These are phyloP conservation scores for Gambelia wislizenii DNA, from an alignment of 2,797 vertebrate species.

Conservation along the genomic window DNA sequence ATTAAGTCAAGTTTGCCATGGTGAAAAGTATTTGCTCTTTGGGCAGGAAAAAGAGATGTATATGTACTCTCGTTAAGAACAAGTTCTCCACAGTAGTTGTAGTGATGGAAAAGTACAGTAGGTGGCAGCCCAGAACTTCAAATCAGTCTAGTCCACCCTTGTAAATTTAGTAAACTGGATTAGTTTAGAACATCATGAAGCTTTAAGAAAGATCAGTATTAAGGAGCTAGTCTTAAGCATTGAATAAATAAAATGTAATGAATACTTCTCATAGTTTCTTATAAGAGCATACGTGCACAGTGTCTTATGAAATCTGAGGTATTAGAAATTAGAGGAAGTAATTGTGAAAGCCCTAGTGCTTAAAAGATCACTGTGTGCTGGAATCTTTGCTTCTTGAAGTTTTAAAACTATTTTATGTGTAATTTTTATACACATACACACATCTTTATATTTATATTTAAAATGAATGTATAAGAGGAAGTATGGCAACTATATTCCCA, in stretches of 20 bases:
- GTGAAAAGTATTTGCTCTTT: background rate
- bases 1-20: background rate
- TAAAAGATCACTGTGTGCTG: background rate
- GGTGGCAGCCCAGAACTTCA: conserved; percentile 69
- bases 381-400: background rate
- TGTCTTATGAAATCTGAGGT: background rate
- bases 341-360: background rate
- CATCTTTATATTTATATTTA: no score
- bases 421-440: background rate
- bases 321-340: background rate
- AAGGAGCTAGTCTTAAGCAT: background rate
- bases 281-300: background rate
- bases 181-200: background rate
- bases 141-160: fast-evolving
- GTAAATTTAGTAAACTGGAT: no score
- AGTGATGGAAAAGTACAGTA: conserved; percentile 46
- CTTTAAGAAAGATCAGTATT: background rate
- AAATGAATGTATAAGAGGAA: background rate
- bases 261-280: background rate
- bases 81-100: conserved; percentile 20
- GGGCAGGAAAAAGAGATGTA: background rate
- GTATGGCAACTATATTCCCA: background rate
- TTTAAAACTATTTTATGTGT: background rate
- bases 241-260: background rate
- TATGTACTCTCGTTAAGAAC: background rate